Base-by-base conservation (phyloP, 2,113 vertebrate species). In the Uria aalge region DNA sequence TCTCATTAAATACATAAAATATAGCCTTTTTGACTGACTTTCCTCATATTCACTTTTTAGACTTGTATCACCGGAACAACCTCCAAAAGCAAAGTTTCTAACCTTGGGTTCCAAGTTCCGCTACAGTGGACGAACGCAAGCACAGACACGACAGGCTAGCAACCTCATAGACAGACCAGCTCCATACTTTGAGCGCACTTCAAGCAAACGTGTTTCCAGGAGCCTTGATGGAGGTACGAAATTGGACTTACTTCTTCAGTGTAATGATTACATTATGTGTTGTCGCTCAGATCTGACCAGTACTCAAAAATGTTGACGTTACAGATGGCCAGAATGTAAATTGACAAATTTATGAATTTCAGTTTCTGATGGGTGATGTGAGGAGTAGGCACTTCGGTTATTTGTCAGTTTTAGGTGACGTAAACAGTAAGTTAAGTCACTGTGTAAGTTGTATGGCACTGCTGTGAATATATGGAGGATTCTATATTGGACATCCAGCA, bases 31-130 rank as follows among this genome's bases (percentile, higher is more conserved):
- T 50, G 69, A 56, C 23, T 72, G 47, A 34, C 30, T 72, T 94
- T 27, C 16, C 4, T 71, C 1, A 1, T 81, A 30, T 48, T 59
- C 84, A 10, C 43, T 24, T 76, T 59, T 34, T 41, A 99, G 99
- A 89, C 98, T 99, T 83, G 85, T 98, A 34, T 98, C 98, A 80
- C 98, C 98, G 30, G 99, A 99, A 43, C 98, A 98, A 96, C 98
- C 99, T 88, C 98, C 98, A 55, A 99, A 99, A 97, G 98, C 98
- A 12, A 98, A 98, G 94, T 99, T 99, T 93, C 96, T 99, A 68
- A 99, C 98, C 27, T 82, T 99, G 97, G 99, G 99, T 40, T 99
- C 99, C 50, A 99, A 98, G 97, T 99, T 99, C 95, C 98, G 99
- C 62, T 99, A 99, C 91, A 99, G 99, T 5, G 99, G 99, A 7